phyloP scores from a whole-genome alignment of 2,888 invertebrate genomes.

The Cheiracanthium punctorium region DNA sequence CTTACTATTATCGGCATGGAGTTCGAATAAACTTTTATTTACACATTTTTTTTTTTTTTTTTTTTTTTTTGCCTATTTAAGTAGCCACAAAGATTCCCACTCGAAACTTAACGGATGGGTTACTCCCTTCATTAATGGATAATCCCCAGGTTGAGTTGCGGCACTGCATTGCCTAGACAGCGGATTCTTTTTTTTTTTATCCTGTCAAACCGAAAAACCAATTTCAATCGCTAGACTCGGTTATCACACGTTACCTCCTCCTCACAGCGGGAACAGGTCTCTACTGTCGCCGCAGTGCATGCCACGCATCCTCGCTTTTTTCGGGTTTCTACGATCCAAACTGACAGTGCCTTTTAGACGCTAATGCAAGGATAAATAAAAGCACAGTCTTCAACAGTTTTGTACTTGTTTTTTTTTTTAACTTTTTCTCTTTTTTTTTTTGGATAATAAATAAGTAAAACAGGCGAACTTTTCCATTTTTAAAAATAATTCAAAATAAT shows the following conservation, averaged over 20 bases:
- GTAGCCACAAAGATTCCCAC: not conserved
- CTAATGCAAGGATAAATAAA: not conserved
- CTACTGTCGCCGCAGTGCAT: conserved; percentile 24
- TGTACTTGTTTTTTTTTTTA: too few relatives aligned
- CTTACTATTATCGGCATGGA: too few relatives aligned
- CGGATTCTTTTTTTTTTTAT: not conserved
- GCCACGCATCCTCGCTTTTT: conserved; percentile 24
- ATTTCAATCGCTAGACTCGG: not conserved
- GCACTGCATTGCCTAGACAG: not conserved
- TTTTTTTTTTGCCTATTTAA: not conserved
- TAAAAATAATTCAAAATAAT: too few relatives aligned
- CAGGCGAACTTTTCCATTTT: too few relatives aligned
- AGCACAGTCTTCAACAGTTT: not conserved
- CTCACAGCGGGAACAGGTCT: not conserved
- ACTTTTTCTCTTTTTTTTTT: too few relatives aligned
- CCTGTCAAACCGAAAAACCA: not conserved
- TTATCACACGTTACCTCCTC: not conserved
- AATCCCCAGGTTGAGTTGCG: not conserved
- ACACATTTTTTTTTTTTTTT: too few relatives aligned
- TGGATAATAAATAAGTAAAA: too few relatives aligned
- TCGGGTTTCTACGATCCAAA: not conserved
- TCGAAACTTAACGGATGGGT: not conserved
- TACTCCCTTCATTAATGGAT: not conserved
- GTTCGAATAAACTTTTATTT: too few relatives aligned
- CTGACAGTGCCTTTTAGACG: conserved; percentile 15